Base-by-base conservation (phyloP, 2,113 vertebrate genomes). In the Pterocles orientalis region DNA sequence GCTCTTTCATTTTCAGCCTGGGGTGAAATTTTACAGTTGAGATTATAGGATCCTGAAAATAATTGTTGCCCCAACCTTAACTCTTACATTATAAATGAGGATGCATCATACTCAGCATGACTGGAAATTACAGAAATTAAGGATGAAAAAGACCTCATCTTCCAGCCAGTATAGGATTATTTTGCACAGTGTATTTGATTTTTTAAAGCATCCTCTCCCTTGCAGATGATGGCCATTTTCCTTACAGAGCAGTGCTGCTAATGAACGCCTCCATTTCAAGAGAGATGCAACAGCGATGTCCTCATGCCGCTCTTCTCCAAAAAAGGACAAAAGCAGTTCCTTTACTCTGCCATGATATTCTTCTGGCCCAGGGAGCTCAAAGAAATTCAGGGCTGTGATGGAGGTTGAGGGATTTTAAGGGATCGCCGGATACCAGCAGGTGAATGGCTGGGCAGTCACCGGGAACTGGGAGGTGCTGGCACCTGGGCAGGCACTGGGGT, bases 1-100 rank as follows among this genome's bases (percentile, higher is more conserved):
- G 96, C 92, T 96, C 95, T 97, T 97, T 97, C 96, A 94, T 97
- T 97, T 95, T 94, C 95, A 97, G 95, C 97, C 95, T 84, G 90
- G 95, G 96, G 97, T 96, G 95, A 97, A 96, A 96, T 97, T 97
- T 97, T 96, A 94, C 97, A 97, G 96, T 95, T 93, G 92, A 96
- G 97, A 97, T 97, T 96, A 97, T 96, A 95, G 93, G 92, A 97
- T 96, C 92, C 96, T 96, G 94, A 86, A 97, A 97, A 97, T 97
- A 97, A 97, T 97, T 97, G 95, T 97, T 97, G 96, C 94, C 95
- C 96, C 92, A 97, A 72, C 94, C 81, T 95, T 96, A 95, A 93
- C 94, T 97, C 92, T 66, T 94, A 93, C 96, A 95, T 97, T 96
- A 97, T 97, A 97, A 97, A 97, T 96, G 90, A 97, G 93, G 94